Percentiles rank a stretch among this genome's conserved stretches.
These are phyloP conservation scores for Pseudochaenichthys georgianus DNA, from an alignment of 2,797 vertebrate genomes.

Conservation along the genomic window DNA sequence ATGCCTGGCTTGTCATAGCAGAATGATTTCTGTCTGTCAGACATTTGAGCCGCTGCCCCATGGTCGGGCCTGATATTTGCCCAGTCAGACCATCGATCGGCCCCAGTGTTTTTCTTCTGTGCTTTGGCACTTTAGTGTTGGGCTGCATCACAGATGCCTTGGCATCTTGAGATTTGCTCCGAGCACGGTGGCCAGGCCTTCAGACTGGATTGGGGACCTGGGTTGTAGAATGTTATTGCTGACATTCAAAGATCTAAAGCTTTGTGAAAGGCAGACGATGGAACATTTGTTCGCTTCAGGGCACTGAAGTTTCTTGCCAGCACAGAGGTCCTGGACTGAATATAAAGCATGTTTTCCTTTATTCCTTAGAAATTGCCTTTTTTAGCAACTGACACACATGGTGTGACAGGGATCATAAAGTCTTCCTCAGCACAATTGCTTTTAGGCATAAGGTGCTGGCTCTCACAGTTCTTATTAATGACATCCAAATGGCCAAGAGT, in stretches of 20 bases:
- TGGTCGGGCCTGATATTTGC: slow-evolving; percentile 82
- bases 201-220: slow-evolving; percentile 48
- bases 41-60: slow-evolving; percentile 74
- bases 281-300: slow-evolving; percentile 84
- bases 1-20: slow-evolving; percentile 65
- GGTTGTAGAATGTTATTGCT: slow-evolving; percentile 71
- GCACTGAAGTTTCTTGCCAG: slow-evolving; percentile 73
- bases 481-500: slow-evolving; percentile 22
- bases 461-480: slow-evolving; percentile 41
- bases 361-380: slow-evolving; percentile 47
- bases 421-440: slow-evolving; percentile 21
- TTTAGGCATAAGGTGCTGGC: slow-evolving; percentile 38
- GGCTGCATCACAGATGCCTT: slow-evolving; percentile 56
- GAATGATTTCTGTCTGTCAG: slow-evolving; percentile 78
- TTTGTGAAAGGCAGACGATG: slow-evolving; percentile 77
- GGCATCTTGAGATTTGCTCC: slow-evolving; percentile 73
- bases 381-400: slow-evolving; percentile 45
- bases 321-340: slow-evolving; percentile 65
- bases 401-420: slow-evolving; percentile 44
- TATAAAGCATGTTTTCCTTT: slow-evolving; percentile 71
- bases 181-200: slow-evolving; percentile 52
- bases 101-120: slow-evolving; percentile 70
- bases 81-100: slow-evolving; percentile 74
- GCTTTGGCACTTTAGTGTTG: slow-evolving; percentile 59
- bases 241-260: slow-evolving; percentile 83